Base-by-base conservation (phyloP, 1,140 invertebrate species). In the Mamestra configurata region DNA sequence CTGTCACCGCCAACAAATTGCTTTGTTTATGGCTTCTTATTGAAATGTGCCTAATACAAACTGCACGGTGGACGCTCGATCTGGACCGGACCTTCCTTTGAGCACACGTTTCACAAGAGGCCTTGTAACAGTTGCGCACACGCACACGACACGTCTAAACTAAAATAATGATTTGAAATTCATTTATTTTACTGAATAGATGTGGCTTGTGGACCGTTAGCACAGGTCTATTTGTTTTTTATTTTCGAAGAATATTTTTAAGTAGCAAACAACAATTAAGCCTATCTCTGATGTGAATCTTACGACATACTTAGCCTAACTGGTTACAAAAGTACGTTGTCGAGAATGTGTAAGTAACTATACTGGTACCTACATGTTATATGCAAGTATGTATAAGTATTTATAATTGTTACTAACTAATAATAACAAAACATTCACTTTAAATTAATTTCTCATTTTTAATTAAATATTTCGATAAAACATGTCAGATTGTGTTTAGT, bases 21-120 rank as follows among this genome's bases (percentile, higher is more conserved):
- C 73, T 87, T 85, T 84, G 82, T 87, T 87, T 85, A 85, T 87
- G 77, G 64, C 49, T 79, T 68, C 68, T 85, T 82, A 87, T 84
- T 87, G 79, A 85, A 84, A 79, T 85, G 82, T 82, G 66, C 64
- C 70, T 82, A 79, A 79, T 79, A 77, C 68, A 81, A 79, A 76
- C 61, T 40, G 68, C 71, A 71, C 43, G 40, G 61, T 72, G 43
- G 27, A 49, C 20, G 24, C n/a, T 31, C 11, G 24, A 71, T 71
- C 46, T 75, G 15, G 71, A 73, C 71, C 71, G 71, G 53, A 75
- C 71, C 71, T 75, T 59, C 53, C n/a, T 31, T 75, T 35, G 20
- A 24, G 35, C 22, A 75, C 18, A 57, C 53, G 71, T 59, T 59
- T 72, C 51, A 37, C 35, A 43, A 43, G 31, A 55, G 15, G 7